phyloP scores from a whole-genome alignment of 1,140 invertebrate species.

The Cydia splendana region DNA sequence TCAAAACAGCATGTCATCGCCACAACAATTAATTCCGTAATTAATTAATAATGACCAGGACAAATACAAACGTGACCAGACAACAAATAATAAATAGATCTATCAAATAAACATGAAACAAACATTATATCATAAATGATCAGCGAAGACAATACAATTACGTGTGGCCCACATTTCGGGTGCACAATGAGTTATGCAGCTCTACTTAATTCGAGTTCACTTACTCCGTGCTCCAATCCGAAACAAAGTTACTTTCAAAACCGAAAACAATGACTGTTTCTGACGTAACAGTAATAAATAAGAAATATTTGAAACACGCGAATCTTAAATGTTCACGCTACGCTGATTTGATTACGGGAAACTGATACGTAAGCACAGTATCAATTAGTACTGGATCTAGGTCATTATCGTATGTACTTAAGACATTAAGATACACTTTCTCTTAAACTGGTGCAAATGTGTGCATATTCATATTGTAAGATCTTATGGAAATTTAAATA shows the following conservation, averaged over 20 bases:
- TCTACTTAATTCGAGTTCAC: conserved; percentile 27
- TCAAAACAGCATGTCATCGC: too few relatives aligned
- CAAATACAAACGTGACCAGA: neutral
- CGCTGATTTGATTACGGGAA: conserved; percentile 21
- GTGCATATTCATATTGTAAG: neutral
- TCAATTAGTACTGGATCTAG: conserved; percentile 25
- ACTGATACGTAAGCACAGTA: conserved; percentile 8
- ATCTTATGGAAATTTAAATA: neutral
- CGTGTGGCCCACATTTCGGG: conserved; percentile 14
- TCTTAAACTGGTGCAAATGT: neutral
- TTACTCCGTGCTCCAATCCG: conserved; percentile 24
- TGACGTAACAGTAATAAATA: conserved; percentile 25
- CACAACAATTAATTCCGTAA: neutral
- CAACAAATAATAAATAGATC: neutral
- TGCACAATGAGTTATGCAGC: conserved; percentile 24
- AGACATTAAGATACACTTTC: conserved; percentile 19
- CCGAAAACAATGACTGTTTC: conserved; percentile 17
- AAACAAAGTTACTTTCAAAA: conserved; percentile 30
- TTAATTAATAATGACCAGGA: neutral
- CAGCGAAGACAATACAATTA: conserved; percentile 11
- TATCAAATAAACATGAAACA: neutral
- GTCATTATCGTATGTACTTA: conserved; percentile 5
- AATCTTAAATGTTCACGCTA: conserved; percentile 20
- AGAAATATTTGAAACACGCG: conserved; percentile 31
- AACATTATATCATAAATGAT: neutral